Evolutionary conservation across 2,888 invertebrate species (phyloP).

Genomic region (Chaitophorus viminalis): DNA sequence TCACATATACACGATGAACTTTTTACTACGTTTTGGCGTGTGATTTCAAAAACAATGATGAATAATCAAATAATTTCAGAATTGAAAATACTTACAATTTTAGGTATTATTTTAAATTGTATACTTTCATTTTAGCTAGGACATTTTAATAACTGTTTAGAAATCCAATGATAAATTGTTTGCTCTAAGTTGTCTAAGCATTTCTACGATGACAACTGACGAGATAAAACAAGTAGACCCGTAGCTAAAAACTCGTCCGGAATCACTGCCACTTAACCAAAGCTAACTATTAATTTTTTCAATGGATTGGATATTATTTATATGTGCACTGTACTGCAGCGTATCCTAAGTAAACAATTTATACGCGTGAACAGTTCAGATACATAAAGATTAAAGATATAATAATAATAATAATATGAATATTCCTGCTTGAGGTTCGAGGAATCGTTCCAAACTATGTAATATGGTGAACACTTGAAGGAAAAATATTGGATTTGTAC

Average conservation of each 20-base stretch:
- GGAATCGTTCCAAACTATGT: not conserved
- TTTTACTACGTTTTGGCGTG: not conserved
- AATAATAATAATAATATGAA: not conserved
- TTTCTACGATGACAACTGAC: not conserved
- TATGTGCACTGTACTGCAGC: no score
- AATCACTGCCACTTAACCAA: conserved; percentile 1
- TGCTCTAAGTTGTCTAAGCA: conserved; percentile 11
- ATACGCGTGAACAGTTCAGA: not conserved
- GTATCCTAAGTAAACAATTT: conserved; percentile 3
- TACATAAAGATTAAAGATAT: not conserved
- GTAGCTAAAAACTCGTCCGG: conserved; percentile 2
- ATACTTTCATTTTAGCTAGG: conserved; percentile 8
- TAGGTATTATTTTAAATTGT: not conserved
- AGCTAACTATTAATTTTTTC: conserved; percentile 16
- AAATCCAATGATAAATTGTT: not conserved
- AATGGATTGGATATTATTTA: not conserved
- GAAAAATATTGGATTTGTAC: conserved; percentile 40
- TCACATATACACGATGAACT: not conserved
- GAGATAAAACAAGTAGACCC: not conserved
- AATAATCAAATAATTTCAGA: not conserved
- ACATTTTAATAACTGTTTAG: conserved; percentile 37
- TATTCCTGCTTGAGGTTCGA: not conserved
- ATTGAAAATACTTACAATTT: not conserved
- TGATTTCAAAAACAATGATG: not conserved
- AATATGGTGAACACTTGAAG: not conserved